Base-by-base conservation (phyloP, 2,888 invertebrate genomes). In the Calliscelio sp. region DNA sequence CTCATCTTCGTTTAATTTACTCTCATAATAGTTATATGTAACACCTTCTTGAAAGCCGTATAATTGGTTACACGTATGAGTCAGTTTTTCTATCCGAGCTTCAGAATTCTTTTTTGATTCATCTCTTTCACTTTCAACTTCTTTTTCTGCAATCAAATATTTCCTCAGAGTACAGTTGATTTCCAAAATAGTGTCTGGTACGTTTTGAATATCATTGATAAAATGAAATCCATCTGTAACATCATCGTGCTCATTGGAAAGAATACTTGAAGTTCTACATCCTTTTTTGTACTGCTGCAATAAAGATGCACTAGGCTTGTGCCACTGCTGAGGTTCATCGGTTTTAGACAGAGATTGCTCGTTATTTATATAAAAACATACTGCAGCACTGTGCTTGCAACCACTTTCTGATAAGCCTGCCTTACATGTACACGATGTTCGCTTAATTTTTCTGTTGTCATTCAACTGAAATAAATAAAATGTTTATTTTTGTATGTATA, bases 361-460 rank as follows among this genome's bases (percentile, higher is more conserved):
- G n/a, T n/a, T n/a, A n/a, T n/a, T n/a, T n/a, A n/a, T n/a, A 41
- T 41, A 7, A 41, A 41, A 41, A 41, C 41, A 41, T 41, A 41
- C 7, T 41, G 41, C 41, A 41, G 41, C 41, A 41, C 10, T 11
- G 14, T 41, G 41, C 41, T 41, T 41, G 6, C 32, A 32, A 32
- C 32, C 32, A 5, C 32, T 32, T 32, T 32, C 32, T 10, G 32
- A 32, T 32, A 32, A 32, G 6, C 32, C 32, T 32, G 32, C 32
- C 10, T 32, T 32, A 32, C 32, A 32, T 7, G 32, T 32, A 10
- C 32, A 32, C 5, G 32, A 32, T 10, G 32, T 7, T 32, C 10
- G 5, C 5, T 7, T 10, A 32, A 32, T 32, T 5, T 11, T 14
- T 41, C 41, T 41, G 41, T 41, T 41, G 14, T 41, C 14, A 41